These are phyloP conservation scores for Drosophila ochracea DNA, from an alignment of 2,888 invertebrate species.

Conservation along the genomic window DNA sequence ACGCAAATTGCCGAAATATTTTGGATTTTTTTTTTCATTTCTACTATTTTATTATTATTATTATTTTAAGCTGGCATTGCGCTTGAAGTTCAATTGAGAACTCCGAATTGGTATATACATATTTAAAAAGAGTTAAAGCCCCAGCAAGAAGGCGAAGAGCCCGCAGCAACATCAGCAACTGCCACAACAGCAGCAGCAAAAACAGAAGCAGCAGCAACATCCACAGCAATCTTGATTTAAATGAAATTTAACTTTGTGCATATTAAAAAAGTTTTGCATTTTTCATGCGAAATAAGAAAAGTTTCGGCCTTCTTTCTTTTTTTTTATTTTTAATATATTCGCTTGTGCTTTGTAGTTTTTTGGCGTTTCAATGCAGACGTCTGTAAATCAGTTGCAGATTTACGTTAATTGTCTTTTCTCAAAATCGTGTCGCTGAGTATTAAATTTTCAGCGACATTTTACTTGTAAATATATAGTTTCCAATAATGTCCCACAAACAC, in stretches of 20 bases:
- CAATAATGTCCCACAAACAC: neutral
- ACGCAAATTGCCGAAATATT: constrained; percentile 53
- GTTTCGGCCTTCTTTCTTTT: constrained; percentile 59
- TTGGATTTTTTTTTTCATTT: constrained; percentile 14
- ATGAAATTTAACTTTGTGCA: constrained; percentile 78
- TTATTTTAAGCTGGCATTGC: constrained; percentile 17
- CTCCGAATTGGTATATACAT: neutral
- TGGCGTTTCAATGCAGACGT: constrained; percentile 10
- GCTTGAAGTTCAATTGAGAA: constrained; percentile 40
- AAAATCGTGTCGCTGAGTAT: neutral
- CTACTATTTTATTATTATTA: constrained; percentile 9
- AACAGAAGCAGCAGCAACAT: constrained; percentile 32
- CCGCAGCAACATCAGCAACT: constrained; percentile 32
- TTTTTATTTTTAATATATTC: neutral
- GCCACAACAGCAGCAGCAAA: constrained; percentile 18
- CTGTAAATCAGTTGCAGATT: constrained; percentile 35
- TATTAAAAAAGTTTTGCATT: constrained; percentile 78
- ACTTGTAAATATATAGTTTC: neutral
- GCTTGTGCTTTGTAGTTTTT: constrained; percentile 44
- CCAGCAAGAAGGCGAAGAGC: constrained; percentile 28
- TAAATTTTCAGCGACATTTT: constrained; percentile 9
- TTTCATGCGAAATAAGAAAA: constrained; percentile 78
- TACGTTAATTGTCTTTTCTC: constrained; percentile 8
- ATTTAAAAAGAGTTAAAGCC: constrained; percentile 56
- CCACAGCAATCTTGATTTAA: constrained; percentile 73